Evolutionary conservation across 2,797 vertebrate genomes (phyloP), one percentile per base, ranked within the genome.

Genomic region (Acanthurus leucopareius): DNA sequence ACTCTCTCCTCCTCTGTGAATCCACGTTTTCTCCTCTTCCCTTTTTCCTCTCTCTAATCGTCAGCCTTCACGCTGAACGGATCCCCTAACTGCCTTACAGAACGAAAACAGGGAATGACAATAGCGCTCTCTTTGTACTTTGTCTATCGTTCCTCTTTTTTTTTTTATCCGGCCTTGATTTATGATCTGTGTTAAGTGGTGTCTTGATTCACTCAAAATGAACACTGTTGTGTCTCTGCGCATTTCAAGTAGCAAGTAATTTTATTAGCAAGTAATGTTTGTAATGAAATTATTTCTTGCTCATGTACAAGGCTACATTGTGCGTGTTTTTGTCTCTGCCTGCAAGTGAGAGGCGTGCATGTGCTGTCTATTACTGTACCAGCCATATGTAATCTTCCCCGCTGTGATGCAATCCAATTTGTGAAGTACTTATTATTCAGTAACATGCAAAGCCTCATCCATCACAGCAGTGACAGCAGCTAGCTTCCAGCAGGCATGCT

Each of bases 341-440:
- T 38, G 25, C 28, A 48, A 22, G 48, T 51, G 32, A 45, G 42
- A 1, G 15, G 13, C 11, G 38, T 54, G 19, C 38, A 28, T 16
- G 1, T 32, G 56, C 25, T 42, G 40, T 42, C 11, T 42, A 2
- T 16, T 32, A 69, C 63, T 49, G 56, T 49, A 80, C 38, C 15
- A 14, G 25, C 14, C 68, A 6, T 28, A 52, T 86, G 82, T 71
- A 84, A 85, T 85, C 64, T 59, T 60, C 3, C 78, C 73, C 8
- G 58, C 82, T 71, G 90, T 79, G 89, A 85, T 83, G 70, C 84
- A 85, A 83, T 88, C 86, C 82, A 85, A 82, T 92, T 89, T 90
- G 80, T 67, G 68, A 63, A 65, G 69, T 72, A 48, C 76, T 80
- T 89, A 79, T 89, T 86, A 87, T 76, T 89, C 84, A 83, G 86